Conservation (phyloP, 2,888 invertebrate species). For the Netelia melanura region DNA sequence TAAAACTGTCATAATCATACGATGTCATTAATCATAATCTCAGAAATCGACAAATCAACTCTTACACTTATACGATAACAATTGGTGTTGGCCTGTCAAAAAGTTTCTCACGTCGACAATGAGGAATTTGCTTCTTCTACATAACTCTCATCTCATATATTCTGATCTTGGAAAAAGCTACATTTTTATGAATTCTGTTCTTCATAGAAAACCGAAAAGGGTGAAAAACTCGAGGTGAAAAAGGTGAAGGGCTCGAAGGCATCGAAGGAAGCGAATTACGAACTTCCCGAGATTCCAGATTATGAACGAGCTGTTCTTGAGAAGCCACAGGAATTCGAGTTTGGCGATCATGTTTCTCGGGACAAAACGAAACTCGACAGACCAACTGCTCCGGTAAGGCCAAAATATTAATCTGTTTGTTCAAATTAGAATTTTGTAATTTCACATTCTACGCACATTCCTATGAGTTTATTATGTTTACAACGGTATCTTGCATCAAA, state of each 20-base stretch:
- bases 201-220: constrained; percentile 81
- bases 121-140: constrained; percentile 47
- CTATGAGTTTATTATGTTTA: background rate
- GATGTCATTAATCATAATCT: constrained; percentile 1
- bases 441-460: background rate
- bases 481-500: too few species aligned
- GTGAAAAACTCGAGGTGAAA: constrained; percentile 80
- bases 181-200: constrained; percentile 11
- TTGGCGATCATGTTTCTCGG: constrained; percentile 78
- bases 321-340: constrained; percentile 83
- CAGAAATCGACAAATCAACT: constrained; percentile 9
- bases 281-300: constrained; percentile 86
- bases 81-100: constrained; percentile 41
- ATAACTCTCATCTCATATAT: background rate
- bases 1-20: constrained; percentile 16
- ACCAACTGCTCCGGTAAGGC: constrained; percentile 79
- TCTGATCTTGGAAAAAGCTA: background rate
- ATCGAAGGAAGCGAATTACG: constrained; percentile 80
- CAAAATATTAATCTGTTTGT: constrained; percentile 47
- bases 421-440: background rate
- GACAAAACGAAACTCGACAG: constrained; percentile 83
- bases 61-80: constrained; percentile 47
- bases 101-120: constrained; percentile 38
- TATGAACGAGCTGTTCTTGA: constrained; percentile 92
- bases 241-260: constrained; percentile 79